These are phyloP conservation scores for Conus canariensis DNA, from an alignment of 2,888 invertebrate genomes.

Conservation along the genomic window DNA sequence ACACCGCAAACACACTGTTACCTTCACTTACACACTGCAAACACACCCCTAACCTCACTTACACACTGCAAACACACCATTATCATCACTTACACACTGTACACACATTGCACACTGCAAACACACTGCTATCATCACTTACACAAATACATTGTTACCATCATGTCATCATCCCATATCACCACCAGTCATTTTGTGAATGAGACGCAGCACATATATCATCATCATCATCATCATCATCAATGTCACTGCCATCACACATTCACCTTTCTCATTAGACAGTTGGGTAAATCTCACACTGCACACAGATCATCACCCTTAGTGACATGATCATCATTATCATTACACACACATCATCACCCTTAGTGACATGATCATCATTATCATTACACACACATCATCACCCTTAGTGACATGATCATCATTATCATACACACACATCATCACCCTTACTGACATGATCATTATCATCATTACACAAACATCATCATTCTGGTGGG, in stretches of 20 bases:
- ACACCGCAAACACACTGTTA: not conserved
- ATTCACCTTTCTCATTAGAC: too few species aligned
- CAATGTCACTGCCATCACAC: too few species aligned
- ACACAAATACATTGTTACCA: too few species aligned
- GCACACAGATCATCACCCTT: not conserved
- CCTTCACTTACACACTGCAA: too few species aligned
- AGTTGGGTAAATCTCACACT: too few species aligned
- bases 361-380: not conserved
- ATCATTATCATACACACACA: not conserved
- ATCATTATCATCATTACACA: not conserved
- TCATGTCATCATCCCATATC: too few species aligned
- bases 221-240: too few species aligned
- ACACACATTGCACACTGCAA: too few species aligned
- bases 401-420: not conserved
- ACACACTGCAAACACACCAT: not conserved
- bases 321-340: not conserved
- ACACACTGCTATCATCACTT: too few species aligned
- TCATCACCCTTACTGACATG: not conserved
- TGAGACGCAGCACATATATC: too few species aligned
- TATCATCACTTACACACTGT: too few species aligned
- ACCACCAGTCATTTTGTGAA: too few species aligned
- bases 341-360: not conserved
- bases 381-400: constrained; percentile 3
- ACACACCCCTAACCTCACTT: not conserved
- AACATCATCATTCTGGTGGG: not conserved